Evolutionary conservation across 1,140 invertebrate genomes (phyloP).

Genomic region (Neomicropteryx cornuta): DNA sequence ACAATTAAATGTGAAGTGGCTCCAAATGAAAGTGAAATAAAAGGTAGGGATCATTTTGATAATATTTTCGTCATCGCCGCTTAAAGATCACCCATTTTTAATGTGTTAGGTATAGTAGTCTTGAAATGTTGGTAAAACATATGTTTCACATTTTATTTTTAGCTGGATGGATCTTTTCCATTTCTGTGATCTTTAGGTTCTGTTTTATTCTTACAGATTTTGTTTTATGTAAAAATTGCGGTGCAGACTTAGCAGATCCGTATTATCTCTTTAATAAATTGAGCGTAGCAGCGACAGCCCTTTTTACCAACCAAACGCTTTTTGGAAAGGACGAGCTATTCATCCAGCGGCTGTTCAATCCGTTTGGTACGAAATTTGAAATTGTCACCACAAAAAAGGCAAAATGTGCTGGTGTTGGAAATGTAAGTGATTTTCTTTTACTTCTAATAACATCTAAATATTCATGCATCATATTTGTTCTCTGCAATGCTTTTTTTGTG

Average conservation of each 20-base stretch:
- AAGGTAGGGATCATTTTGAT: no score
- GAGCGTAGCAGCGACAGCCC: slow-evolving; percentile 33
- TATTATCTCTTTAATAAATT: slow-evolving; percentile 33
- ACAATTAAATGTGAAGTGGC: no score
- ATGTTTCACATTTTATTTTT: no score
- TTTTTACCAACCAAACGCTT: slow-evolving; percentile 31
- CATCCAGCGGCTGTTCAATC: slow-evolving; percentile 38
- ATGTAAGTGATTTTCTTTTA: slow-evolving; percentile 31
- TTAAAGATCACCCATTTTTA: no score
- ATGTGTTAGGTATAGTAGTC: no score
- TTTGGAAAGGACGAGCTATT: slow-evolving; percentile 37
- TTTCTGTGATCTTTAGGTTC: slow-evolving; percentile 1
- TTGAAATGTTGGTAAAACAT: no score
- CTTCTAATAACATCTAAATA: no score
- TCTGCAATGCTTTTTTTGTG: no score
- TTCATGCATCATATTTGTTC: no score
- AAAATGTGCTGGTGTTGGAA: slow-evolving; percentile 33
- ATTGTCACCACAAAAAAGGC: slow-evolving; percentile 36
- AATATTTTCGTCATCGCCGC: no score
- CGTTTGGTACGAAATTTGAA: slow-evolving; percentile 36
- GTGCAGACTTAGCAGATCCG: slow-evolving; percentile 37
- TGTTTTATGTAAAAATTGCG: slow-evolving; percentile 39
- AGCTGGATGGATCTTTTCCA: no score
- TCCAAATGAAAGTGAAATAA: no score
- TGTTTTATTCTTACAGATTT: slow-evolving; percentile 25